Conservation (phyloP, 2,113 vertebrate genomes). For the human region DNA sequence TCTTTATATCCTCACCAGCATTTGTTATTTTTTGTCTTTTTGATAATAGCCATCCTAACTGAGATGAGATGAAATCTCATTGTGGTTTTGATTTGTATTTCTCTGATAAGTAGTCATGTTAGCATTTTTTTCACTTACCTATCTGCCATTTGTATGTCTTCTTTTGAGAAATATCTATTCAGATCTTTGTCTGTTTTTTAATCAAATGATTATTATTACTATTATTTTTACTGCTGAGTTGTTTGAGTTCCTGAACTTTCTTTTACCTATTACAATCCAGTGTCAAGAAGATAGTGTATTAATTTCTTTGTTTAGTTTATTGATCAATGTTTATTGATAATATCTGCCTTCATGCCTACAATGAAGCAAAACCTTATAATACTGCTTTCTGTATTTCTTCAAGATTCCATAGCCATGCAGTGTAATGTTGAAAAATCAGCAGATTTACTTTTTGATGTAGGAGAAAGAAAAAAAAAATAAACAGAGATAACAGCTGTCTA, state of each 20-base stretch:
- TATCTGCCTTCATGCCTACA: neutral
- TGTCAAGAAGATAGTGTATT: neutral
- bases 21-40: neutral
- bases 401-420: neutral
- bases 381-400: neutral
- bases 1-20: neutral
- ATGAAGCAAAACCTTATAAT: neutral
- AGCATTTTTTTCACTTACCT: neutral
- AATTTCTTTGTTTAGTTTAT: neutral
- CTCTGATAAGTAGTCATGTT: neutral
- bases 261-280: neutral
- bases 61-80: neutral
- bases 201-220: neutral
- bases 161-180: neutral
- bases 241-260: neutral
- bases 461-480: neutral
- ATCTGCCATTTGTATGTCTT: neutral
- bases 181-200: neutral
- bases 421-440: neutral
- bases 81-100: neutral
- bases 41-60: neutral
- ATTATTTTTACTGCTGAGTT: neutral
- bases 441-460: neutral
- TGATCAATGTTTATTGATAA: conserved; percentile 1
- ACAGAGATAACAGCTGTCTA: neutral